These are phyloP conservation scores for Dromaius novaehollandiae DNA, from an alignment of 2,113 vertebrate species.

Conservation along the genomic window DNA sequence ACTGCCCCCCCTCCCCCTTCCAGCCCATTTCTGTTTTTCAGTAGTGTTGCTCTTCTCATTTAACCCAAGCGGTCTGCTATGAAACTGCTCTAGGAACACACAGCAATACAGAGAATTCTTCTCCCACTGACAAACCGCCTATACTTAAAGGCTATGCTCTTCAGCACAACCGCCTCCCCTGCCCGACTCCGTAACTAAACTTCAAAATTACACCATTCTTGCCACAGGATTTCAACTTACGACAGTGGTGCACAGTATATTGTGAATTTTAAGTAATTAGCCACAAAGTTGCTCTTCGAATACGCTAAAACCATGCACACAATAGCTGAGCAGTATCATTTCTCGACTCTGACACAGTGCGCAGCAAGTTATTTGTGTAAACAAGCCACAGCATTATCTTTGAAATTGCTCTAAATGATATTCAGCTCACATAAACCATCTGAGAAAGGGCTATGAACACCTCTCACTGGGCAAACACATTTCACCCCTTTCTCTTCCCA, in stretches of 20 bases:
- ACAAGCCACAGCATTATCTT: fast-evolving
- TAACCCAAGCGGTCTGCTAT: neutral
- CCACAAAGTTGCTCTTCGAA: neutral
- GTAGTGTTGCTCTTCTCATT: neutral
- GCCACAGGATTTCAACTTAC: neutral
- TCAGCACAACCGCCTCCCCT: neutral
- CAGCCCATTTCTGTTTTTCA: neutral
- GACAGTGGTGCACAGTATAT: neutral
- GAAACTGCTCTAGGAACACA: neutral
- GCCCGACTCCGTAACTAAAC: neutral
- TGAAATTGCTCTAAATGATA: neutral
- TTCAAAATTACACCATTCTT: neutral
- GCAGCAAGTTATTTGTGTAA: neutral
- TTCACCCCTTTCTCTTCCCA: neutral
- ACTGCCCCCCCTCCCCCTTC: neutral
- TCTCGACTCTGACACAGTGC: neutral
- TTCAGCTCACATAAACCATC: neutral
- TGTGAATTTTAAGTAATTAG: neutral
- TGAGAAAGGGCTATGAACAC: neutral
- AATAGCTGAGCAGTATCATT: fast-evolving
- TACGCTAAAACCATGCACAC: fast-evolving
- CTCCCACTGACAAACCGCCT: neutral
- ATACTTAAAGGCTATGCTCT: neutral
- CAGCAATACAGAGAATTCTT: neutral
- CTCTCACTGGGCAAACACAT: fast-evolving